Evolutionary conservation across 2,797 vertebrate species (phyloP).

Genomic region (Hybognathus amarus): DNA sequence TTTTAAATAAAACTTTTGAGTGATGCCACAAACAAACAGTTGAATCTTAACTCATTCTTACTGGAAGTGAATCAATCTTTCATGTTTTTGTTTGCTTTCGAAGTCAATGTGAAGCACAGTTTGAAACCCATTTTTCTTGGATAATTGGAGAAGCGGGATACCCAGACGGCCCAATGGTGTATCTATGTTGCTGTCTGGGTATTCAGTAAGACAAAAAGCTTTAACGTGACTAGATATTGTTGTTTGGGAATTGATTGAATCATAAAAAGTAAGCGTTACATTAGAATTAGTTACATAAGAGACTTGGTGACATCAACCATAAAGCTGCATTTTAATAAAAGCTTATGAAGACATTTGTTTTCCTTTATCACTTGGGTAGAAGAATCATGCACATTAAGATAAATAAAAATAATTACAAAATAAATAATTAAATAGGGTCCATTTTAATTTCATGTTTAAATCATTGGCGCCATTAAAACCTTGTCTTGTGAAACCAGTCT

Average conservation of each 20-base stretch:
- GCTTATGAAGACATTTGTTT: not conserved
- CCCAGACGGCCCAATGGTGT: too few relatives aligned
- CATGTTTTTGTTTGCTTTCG: not conserved
- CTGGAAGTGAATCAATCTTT: too few relatives aligned
- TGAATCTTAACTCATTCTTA: too few relatives aligned
- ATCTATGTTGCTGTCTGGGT: not conserved
- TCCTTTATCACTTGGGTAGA: not conserved
- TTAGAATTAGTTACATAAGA: not conserved
- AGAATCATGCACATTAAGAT: not conserved
- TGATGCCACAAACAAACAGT: not conserved
- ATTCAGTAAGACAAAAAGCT: not conserved
- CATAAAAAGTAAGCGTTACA: not conserved
- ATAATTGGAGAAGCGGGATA: not conserved
- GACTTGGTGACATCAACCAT: not conserved
- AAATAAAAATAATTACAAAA: not conserved
- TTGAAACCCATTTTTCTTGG: not conserved
- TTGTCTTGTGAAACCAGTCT: not conserved
- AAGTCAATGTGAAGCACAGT: not conserved
- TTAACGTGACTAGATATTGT: not conserved
- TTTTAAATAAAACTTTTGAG: not conserved
- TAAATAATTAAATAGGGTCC: constrained; percentile 13
- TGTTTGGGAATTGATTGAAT: too few relatives aligned
- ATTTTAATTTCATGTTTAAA: constrained; percentile 19
- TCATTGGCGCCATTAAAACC: constrained; percentile 4
- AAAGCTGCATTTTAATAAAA: constrained; percentile 15